phyloP scores from a whole-genome alignment of 2,797 vertebrate genomes.

The Molossus alvarezi region DNA sequence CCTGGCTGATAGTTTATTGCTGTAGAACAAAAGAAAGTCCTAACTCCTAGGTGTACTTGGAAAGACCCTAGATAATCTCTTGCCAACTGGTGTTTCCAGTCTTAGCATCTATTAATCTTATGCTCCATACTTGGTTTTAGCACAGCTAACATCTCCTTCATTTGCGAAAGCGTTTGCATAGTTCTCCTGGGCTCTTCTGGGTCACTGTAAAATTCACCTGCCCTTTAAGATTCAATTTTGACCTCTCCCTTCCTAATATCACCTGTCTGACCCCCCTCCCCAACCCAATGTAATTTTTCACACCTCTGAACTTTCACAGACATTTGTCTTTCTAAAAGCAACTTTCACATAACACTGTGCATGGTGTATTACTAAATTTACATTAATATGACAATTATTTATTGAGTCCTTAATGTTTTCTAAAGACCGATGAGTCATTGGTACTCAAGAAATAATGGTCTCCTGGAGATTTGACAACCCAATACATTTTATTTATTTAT shows the following conservation, averaged over 20 bases:
- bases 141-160: not conserved
- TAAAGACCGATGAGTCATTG: conserved; percentile 1
- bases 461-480: conserved; percentile 27
- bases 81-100: not conserved
- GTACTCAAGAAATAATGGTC: not conserved
- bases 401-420: not conserved
- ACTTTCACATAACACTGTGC: not conserved
- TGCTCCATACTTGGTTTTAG: not conserved
- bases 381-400: not conserved
- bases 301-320: not conserved
- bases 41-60: not conserved
- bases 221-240: not conserved
- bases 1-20: not conserved
- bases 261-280: not conserved
- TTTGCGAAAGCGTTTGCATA: not conserved
- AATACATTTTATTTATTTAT: conserved; percentile 14
- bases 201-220: not conserved
- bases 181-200: not conserved
- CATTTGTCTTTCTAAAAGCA: not conserved
- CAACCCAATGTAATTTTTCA: not conserved
- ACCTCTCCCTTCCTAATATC: not conserved
- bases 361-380: not conserved
- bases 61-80: not conserved
- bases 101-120: conserved; percentile 29
- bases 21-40: not conserved